A percentile compares a stretch with the other conserved stretches of the same genome.
phyloP scores from a whole-genome alignment of 2,888 invertebrate species.

The Eutolmus rufibarbis region DNA sequence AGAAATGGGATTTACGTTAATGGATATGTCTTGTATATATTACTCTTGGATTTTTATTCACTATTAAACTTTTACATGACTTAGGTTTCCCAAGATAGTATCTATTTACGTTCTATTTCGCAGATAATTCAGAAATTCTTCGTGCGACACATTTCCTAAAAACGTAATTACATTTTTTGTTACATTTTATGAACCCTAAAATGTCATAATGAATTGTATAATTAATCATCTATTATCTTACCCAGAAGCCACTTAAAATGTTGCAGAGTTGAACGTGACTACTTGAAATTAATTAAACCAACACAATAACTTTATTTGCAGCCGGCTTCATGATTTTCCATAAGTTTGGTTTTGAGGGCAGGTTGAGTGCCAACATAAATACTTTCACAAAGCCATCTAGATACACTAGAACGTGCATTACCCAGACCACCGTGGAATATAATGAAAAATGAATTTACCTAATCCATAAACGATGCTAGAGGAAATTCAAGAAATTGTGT shows the following conservation, averaged over 20 bases:
- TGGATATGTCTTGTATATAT: background rate
- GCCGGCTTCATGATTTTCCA: background rate
- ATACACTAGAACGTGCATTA: background rate
- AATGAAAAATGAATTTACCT: background rate
- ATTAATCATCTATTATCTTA: background rate
- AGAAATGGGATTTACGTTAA: background rate
- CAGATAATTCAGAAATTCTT: background rate
- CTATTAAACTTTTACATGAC: background rate
- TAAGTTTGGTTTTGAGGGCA: background rate
- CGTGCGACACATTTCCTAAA: background rate
- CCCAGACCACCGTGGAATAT: background rate
- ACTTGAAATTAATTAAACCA: background rate
- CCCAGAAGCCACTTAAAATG: background rate
- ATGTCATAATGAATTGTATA: background rate
- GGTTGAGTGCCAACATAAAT: background rate
- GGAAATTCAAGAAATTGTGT: background rate
- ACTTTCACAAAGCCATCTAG: background rate
- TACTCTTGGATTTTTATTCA: background rate
- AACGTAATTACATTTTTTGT: background rate
- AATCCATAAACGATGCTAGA: background rate
- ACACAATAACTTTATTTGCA: background rate
- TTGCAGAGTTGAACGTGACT: background rate
- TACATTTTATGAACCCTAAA: background rate
- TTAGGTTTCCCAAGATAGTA: background rate
- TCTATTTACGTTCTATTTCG: background rate